Conservation (phyloP, 2,797 vertebrate genomes). For the Chromis chromis region DNA sequence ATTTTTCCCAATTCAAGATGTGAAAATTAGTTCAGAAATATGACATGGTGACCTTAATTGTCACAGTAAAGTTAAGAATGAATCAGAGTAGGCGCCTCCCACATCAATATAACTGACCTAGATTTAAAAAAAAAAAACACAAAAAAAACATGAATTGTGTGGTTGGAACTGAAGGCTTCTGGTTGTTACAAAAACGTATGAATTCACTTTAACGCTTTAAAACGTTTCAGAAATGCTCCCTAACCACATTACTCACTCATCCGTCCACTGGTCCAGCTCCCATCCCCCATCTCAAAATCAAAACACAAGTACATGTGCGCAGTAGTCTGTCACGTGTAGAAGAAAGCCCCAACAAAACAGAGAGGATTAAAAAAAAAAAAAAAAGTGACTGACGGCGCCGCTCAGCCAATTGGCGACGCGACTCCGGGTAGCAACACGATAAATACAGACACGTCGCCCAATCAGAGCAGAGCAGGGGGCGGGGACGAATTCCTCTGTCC, state of each 20-base stretch:
- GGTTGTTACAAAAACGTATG: neutral
- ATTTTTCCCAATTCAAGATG: no score
- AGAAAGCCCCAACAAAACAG: constrained; percentile 67
- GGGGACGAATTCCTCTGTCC: neutral
- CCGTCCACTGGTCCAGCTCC: constrained; percentile 3
- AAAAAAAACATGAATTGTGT: neutral
- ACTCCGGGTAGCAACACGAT: constrained; percentile 63
- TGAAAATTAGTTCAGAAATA: no score
- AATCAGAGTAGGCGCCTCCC: no score
- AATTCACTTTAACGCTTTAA: neutral
- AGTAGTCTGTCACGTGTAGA: constrained; percentile 71
- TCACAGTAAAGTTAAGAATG: no score
- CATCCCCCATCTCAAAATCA: constrained; percentile 70
- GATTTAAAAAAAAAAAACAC: neutral
- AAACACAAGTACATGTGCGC: constrained; percentile 80
- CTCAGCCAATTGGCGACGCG: constrained; percentile 53
- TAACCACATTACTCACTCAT: neutral
- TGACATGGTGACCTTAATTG: no score
- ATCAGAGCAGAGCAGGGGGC: constrained; percentile 57
- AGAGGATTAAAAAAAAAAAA: constrained; percentile 13
- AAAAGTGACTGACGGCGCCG: constrained; percentile 36
- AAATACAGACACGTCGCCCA: constrained; percentile 49
- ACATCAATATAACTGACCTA: neutral
- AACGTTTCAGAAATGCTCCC: neutral
- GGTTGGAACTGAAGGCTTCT: neutral